Evolutionary conservation across 2,113 vertebrate genomes (phyloP).

Genomic region (Periophthalmus modestus): DNA sequence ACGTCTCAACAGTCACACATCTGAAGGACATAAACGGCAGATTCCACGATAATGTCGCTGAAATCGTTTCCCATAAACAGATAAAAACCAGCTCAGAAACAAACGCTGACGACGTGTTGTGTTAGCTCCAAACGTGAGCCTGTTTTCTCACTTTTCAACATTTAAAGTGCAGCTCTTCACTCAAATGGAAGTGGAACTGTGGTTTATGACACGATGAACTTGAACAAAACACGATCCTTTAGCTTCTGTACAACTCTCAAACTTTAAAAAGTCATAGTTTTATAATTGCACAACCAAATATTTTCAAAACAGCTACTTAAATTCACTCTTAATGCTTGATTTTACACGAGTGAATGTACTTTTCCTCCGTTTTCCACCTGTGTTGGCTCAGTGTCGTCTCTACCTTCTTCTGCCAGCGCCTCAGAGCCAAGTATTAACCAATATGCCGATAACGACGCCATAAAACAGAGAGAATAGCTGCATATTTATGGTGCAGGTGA

Average conservation of each 20-base stretch:
- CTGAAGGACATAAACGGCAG: constrained; percentile 54
- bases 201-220: not conserved
- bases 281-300: no score
- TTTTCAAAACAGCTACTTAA: no score
- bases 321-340: not conserved
- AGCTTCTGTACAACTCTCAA: no score
- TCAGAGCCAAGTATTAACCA: constrained; percentile 63
- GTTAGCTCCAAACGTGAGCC: not conserved
- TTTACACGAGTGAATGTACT: not conserved
- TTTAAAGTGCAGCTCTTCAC: not conserved
- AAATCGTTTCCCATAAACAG: constrained; percentile 60
- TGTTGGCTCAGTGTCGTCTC: not conserved
- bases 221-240: not conserved
- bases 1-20: constrained; percentile 51
- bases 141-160: not conserved
- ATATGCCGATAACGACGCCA: constrained; percentile 57
- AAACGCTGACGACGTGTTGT: not conserved
- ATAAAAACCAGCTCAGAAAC: constrained; percentile 25
- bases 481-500: constrained; percentile 45
- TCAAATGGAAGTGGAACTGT: not conserved
- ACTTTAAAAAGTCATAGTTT: no score
- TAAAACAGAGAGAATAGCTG: constrained; percentile 54
- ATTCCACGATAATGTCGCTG: constrained; percentile 50
- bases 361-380: not conserved
- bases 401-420: constrained; percentile 44